phyloP scores from a whole-genome alignment of 1,140 invertebrate species.

The Melipona quadrifasciata region DNA sequence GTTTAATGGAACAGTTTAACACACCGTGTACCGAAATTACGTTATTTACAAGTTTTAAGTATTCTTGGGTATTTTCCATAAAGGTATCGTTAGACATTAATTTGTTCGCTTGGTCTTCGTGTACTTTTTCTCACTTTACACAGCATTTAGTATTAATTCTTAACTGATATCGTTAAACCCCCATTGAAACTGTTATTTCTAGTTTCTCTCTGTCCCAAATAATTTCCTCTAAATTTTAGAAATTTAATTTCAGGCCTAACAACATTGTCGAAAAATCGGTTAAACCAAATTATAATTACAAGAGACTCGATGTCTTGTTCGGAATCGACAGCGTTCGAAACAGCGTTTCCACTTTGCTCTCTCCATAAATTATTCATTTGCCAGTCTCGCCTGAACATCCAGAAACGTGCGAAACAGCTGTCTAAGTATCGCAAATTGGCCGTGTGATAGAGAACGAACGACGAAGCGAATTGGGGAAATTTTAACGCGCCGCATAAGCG shows the following conservation, averaged over 20 bases:
- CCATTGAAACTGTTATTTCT: no score
- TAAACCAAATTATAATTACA: neutral
- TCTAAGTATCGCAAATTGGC: neutral
- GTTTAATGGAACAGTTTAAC: neutral
- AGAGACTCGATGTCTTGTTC: neutral
- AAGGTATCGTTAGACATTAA: neutral
- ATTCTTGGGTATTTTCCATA: neutral
- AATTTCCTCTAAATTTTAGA: no score
- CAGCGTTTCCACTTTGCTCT: neutral
- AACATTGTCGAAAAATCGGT: no score
- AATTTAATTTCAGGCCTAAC: no score
- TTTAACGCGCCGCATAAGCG: neutral
- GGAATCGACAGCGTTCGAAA: neutral
- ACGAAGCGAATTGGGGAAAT: neutral
- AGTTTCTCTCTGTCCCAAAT: no score
- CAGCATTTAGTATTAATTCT: neutral
- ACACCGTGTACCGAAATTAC: neutral
- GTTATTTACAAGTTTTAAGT: neutral
- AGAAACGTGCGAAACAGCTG: neutral
- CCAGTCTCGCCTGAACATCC: no score
- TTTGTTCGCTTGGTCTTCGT: neutral
- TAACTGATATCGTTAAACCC: no score
- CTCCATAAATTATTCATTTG: neutral
- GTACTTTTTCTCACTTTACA: neutral
- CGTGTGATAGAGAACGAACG: neutral